These are phyloP conservation scores for Eulimnadia texana DNA, from an alignment of 1,140 invertebrate genomes.

Conservation along the genomic window DNA sequence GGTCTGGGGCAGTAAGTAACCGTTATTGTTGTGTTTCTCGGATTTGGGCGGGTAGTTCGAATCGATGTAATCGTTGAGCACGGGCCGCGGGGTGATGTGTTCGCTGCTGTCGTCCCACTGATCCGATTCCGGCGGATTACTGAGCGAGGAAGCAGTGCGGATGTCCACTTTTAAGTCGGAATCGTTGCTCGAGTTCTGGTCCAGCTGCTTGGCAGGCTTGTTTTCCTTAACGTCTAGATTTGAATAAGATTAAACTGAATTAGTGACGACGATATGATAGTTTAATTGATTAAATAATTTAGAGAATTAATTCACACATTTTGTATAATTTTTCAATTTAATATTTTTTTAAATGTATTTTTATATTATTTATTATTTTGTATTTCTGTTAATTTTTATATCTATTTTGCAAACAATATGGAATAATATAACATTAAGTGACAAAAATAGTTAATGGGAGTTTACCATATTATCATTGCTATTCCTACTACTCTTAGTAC, in stretches of 20 bases:
- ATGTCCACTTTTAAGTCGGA: conserved; percentile 80
- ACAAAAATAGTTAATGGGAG: too few relatives aligned
- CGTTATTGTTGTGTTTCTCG: conserved; percentile 69
- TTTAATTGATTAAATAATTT: too few relatives aligned
- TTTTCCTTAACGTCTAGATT: conserved; percentile 37
- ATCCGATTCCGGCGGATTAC: conserved; percentile 45
- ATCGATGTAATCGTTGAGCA: conserved; percentile 69
- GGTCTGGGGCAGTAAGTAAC: conserved; percentile 71
- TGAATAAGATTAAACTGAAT: not conserved
- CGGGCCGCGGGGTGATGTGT: conserved; percentile 27
- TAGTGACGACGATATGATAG: too few relatives aligned
- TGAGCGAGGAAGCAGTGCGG: conserved; percentile 61
- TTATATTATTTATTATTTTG: too few relatives aligned
- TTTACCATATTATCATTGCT: too few relatives aligned
- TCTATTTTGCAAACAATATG: too few relatives aligned
- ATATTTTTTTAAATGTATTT: too few relatives aligned
- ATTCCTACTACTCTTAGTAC: too few relatives aligned
- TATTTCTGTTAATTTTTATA: too few relatives aligned
- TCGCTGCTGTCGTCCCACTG: conserved; percentile 30
- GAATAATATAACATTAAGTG: too few relatives aligned
- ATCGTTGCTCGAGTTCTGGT: conserved; percentile 67
- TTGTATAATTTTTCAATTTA: too few relatives aligned
- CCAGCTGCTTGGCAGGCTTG: conserved; percentile 68
- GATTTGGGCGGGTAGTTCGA: conserved; percentile 53
- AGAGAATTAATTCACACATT: too few relatives aligned